Percentiles rank a stretch among this genome's conserved stretches.
Conservation (phyloP, 2,113 vertebrate species). For the Peromyscus polionotus region DNA sequence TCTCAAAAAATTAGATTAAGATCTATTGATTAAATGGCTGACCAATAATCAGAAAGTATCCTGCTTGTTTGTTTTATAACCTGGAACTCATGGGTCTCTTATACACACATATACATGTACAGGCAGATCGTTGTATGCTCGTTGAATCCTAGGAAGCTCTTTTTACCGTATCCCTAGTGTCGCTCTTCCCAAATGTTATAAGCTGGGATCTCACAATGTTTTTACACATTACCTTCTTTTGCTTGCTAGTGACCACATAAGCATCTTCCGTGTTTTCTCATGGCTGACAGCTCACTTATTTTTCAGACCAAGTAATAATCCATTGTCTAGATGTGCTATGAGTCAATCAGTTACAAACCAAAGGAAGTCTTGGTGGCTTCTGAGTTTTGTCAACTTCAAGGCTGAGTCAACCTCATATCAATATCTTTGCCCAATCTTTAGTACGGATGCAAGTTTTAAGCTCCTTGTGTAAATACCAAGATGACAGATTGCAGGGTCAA, state of each 20-base stretch:
- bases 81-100: not conserved
- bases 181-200: not conserved
- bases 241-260: not conserved
- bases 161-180: not conserved
- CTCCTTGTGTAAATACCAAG: not conserved
- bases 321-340: not conserved
- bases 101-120: not conserved
- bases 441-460: not conserved
- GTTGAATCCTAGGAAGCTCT: not conserved
- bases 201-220: not conserved
- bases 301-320: not conserved
- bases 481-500: not conserved
- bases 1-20: not conserved
- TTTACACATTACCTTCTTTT: not conserved
- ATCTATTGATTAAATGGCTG: not conserved
- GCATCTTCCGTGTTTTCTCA: not conserved
- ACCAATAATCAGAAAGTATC: not conserved
- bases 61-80: not conserved
- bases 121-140: not conserved
- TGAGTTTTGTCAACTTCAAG: not conserved
- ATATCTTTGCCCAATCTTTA: not conserved
- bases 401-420: not conserved
- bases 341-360: not conserved
- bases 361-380: not conserved
- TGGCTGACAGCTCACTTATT: not conserved